These are phyloP conservation scores for Drosophila orena DNA, from an alignment of 1,140 invertebrate genomes.

Conservation along the genomic window DNA sequence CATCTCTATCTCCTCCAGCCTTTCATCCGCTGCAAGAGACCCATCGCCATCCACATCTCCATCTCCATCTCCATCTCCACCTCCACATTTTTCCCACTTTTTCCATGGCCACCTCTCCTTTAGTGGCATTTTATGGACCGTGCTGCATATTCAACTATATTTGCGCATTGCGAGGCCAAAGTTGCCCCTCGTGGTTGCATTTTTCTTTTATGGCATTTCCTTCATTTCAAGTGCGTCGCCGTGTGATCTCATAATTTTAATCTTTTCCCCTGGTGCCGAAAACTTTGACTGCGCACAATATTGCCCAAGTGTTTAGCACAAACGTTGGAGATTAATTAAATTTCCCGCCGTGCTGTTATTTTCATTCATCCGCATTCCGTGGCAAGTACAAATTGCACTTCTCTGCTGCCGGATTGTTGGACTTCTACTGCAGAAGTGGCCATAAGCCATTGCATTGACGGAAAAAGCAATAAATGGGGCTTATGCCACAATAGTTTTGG, in stretches of 20 bases:
- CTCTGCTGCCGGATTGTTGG: constrained; percentile 18
- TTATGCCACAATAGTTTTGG: constrained; percentile 21
- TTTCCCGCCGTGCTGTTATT: constrained; percentile 38
- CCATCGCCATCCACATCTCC: not conserved
- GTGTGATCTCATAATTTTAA: constrained; percentile 49
- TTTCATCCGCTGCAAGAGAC: constrained; percentile 1
- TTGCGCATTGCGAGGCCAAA: constrained; percentile 15
- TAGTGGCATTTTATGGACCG: constrained; percentile 62
- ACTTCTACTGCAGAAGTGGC: no score
- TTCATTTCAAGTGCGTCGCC: constrained; percentile 59
- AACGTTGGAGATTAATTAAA: constrained; percentile 79
- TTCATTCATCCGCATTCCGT: constrained; percentile 19
- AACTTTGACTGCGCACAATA: constrained; percentile 28
- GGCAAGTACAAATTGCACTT: constrained; percentile 40
- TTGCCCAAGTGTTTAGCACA: constrained; percentile 54
- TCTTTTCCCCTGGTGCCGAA: constrained; percentile 23
- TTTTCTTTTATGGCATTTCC: constrained; percentile 63
- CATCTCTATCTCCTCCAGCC: constrained; percentile 12
- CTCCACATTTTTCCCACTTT: no score
- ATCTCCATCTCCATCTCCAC: no score
- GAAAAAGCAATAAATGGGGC: constrained; percentile 40
- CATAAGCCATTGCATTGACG: constrained; percentile 27
- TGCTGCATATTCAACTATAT: constrained; percentile 45
- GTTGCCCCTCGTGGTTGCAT: constrained; percentile 39
- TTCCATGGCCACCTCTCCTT: constrained; percentile 20